phyloP scores from a whole-genome alignment of 2,113 vertebrate species.

The Notarius lentiginosus region DNA sequence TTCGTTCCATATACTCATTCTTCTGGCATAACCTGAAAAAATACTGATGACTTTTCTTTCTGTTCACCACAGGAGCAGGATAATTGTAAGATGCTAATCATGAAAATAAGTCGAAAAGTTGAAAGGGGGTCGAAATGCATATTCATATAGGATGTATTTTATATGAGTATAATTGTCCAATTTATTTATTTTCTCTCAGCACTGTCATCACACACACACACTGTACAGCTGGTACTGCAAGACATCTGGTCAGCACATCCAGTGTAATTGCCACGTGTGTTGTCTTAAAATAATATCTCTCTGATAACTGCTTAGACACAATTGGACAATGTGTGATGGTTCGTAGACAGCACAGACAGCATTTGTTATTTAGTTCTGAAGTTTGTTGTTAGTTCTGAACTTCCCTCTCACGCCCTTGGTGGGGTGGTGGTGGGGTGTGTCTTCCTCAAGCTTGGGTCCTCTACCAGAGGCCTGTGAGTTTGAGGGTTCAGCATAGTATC shows the following conservation, averaged over 20 bases:
- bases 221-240: neutral
- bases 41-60: neutral
- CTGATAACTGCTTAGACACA: neutral
- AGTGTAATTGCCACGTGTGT: neutral
- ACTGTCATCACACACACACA: neutral
- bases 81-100: constrained; percentile 6
- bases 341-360: neutral
- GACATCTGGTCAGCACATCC: neutral
- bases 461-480: no score
- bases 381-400: neutral
- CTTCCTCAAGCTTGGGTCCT: no score
- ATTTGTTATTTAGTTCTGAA: neutral
- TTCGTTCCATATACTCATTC: neutral
- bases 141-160: constrained; percentile 23
- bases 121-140: neutral
- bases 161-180: neutral
- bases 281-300: neutral
- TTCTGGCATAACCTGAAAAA: neutral
- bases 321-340: neutral
- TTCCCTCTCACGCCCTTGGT: no score
- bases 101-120: neutral
- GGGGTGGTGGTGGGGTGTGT: no score
- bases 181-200: neutral
- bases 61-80: neutral
- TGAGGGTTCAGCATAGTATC: no score